Evolutionary conservation across 2,888 invertebrate genomes (phyloP), one percentile per base, ranked within the genome.

Genomic region (Lasioglossum marginatum): DNA sequence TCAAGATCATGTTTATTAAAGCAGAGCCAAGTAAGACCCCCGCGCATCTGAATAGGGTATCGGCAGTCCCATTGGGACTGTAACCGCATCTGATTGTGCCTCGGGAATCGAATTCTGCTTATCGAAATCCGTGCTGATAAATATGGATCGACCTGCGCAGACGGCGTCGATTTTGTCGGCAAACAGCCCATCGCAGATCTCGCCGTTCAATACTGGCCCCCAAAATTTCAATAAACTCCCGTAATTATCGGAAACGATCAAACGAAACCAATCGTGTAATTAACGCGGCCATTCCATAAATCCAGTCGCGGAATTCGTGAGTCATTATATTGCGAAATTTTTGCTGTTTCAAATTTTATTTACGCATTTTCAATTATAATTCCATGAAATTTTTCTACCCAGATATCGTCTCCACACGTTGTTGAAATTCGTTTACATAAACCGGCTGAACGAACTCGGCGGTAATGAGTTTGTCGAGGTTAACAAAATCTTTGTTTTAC

Each of bases 181-280:
- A 78, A 86, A 78, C 75, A 66, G 71, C 27, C 34, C 75, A 76
- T 48, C 71, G 12, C 43, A 16, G 68, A 48, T 16, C n/a, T 10
- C 2, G 23, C 16, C 14, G 37, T 31, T 72, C 72, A n/a, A 72
- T 75, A 63, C 52, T n/a, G 12, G 45, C 12, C 45, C n/a, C 12
- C 45, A 70, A 77, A 83, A 84, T 83, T 83, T 78, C 77, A 84
- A 84, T 84, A 78, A 70, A 43, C 48, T 71, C 68, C 60, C 16
- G 23, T 66, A 63, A 83, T 84, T 83, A 74, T 83, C 27, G 43
- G 34, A 31, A 19, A 34, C 63, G 31, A 19, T 31, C 34, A 34
- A 45, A 37, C 27, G 70, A 40, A 37, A 23, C 43, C 74, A 76
- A 75, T 83, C 70, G 71, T 43, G n/a, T 60, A 78, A 83, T 84